Evolutionary conservation across 2,888 invertebrate species (phyloP).

Genomic region (Furcula furcula): DNA sequence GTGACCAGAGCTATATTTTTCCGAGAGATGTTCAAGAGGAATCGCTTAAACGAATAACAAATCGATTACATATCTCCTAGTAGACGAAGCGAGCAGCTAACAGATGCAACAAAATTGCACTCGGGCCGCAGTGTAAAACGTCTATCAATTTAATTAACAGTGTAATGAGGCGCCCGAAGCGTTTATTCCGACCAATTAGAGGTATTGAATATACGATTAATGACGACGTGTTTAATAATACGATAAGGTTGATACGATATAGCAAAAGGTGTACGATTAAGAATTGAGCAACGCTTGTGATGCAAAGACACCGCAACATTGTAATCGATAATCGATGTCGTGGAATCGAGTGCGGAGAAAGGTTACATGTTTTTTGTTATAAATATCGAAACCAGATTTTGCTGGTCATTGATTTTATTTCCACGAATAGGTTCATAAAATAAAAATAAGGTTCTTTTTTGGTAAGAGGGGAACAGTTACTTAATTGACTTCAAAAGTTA

Average conservation of each 20-base stretch:
- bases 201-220: conserved; percentile 12
- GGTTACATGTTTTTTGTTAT: conserved; percentile 21
- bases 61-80: conserved; percentile 30
- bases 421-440: too few relatives aligned
- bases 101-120: conserved; percentile 18
- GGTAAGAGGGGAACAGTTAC: too few relatives aligned
- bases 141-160: conserved; percentile 33
- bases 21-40: conserved; percentile 39
- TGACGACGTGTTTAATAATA: conserved; percentile 28
- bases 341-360: conserved; percentile 25
- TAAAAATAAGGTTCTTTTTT: too few relatives aligned
- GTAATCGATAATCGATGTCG: conserved; percentile 35
- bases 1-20: conserved; percentile 46
- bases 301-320: conserved; percentile 34
- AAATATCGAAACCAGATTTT: conserved; percentile 16
- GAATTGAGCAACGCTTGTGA: conserved; percentile 37
- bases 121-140: conserved; percentile 9
- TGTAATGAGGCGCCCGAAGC: conserved; percentile 17
- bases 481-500: too few relatives aligned
- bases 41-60: conserved; percentile 45
- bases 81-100: conserved; percentile 18
- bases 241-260: conserved; percentile 36
- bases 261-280: conserved; percentile 34
- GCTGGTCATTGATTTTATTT: too few relatives aligned
- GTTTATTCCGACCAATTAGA: conserved; percentile 23